These are phyloP conservation scores for Panzeria rudis DNA, from an alignment of 2,888 invertebrate species.

Conservation along the genomic window DNA sequence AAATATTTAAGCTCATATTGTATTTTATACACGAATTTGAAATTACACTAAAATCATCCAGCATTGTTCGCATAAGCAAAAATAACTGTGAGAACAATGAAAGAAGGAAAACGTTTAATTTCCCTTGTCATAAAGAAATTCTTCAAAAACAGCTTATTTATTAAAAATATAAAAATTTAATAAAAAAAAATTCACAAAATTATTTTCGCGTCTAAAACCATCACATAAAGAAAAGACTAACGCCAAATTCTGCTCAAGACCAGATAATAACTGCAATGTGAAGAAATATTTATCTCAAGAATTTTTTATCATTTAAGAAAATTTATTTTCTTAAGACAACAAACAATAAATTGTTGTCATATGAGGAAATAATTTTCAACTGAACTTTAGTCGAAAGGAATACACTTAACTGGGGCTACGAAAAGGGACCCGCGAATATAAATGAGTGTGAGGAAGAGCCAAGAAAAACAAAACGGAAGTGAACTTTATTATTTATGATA, in stretches of 20 bases:
- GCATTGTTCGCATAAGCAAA: neutral
- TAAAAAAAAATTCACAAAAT: neutral
- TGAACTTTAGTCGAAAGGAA: neutral
- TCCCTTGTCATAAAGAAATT: neutral
- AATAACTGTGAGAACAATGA: neutral
- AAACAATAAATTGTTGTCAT: slow-evolving; percentile 27
- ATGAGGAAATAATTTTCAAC: slow-evolving; percentile 27
- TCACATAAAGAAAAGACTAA: neutral
- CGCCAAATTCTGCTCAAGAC: neutral
- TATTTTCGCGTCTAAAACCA: neutral
- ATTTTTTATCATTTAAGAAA: neutral
- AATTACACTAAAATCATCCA: neutral
- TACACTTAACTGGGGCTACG: too few relatives aligned
- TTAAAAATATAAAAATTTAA: neutral
- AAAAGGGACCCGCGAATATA: neutral
- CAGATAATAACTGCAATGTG: slow-evolving; percentile 23
- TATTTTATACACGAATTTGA: neutral
- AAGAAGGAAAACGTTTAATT: slow-evolving; percentile 2
- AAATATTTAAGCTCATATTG: too few relatives aligned
- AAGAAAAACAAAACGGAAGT: slow-evolving; percentile 17
- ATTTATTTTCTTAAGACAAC: slow-evolving; percentile 1
- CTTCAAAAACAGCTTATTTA: neutral
- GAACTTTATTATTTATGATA: slow-evolving; percentile 53
- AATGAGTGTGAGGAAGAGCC: neutral
- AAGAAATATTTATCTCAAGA: neutral